Base-by-base conservation (phyloP, 2,797 vertebrate genomes). In the Microctenopoma stevenorrisi region DNA sequence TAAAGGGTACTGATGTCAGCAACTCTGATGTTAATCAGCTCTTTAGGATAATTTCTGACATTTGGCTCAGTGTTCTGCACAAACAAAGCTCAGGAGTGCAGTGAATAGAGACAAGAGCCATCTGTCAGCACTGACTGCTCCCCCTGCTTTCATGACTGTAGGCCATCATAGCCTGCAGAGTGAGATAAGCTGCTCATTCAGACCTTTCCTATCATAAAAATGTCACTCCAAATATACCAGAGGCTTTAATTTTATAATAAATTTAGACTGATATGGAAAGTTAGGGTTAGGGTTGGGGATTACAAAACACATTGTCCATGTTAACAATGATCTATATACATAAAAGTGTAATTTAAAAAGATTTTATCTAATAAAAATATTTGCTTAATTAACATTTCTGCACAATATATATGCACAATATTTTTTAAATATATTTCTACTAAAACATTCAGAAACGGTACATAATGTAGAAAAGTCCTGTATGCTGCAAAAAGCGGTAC, bases 141-240 rank as follows among this genome's bases (percentile, higher is more conserved):
- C 43, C 43, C 66, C 57, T 74, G 47, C 68, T 64, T 82, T 60
- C 9, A 75, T 78, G 78, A 60, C 77, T 61, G 74, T 65, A 69
- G 55, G 47, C 54, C 56, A 56, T 71, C 60, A 83, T 80, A 87
- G 69, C 74, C 91, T 94, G 93, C 84, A 79, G 64, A 40, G 43
- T 14, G 77, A 93, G 94, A 95, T 95, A 95, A 93, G 91, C 74
- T 59, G 75, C 67, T 62, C 79, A 73, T 78, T 86, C 72, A 79
- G 44, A 80, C 25, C 28, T 18, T 30, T 55, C 16, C 42, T 14
- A 46, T 48, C 58, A 62, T 74, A 4, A 76, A 78, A 79, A 76
- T 78, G 69, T 79, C 66, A 78, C 15, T 62, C 43, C 46, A 43
- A 50, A 50, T 49, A 11, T 52, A 62, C 51, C 26, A 47, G 4